These are phyloP conservation scores for Ochlodes sylvanus DNA, from an alignment of 2,888 invertebrate genomes.

Conservation along the genomic window DNA sequence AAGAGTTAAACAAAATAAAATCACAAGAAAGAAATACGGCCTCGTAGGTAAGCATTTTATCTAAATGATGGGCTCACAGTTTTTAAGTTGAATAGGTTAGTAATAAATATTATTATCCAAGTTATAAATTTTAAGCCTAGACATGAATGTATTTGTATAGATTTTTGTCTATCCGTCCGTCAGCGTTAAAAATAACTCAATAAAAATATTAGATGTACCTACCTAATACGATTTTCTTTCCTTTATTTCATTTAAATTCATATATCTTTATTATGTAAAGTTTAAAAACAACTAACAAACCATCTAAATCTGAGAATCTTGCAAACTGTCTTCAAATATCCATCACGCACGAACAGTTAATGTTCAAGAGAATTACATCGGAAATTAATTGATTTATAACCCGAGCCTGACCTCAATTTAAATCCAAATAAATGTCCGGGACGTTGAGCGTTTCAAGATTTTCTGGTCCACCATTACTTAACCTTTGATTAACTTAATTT, in stretches of 20 bases:
- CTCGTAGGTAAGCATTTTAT: slow-evolving; percentile 19
- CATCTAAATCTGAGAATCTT: background rate
- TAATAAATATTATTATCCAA: background rate
- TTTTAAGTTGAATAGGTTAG: background rate
- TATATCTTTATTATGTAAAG: background rate
- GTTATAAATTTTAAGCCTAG: too few relatives aligned
- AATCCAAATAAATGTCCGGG: slow-evolving; percentile 50
- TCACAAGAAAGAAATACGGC: slow-evolving; percentile 1
- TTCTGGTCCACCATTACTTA: slow-evolving; percentile 54
- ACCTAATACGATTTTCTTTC: too few relatives aligned
- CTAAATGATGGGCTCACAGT: background rate
- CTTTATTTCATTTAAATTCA: too few relatives aligned
- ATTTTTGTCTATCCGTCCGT: too few relatives aligned
- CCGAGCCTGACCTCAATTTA: slow-evolving; percentile 26
- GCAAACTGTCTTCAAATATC: background rate
- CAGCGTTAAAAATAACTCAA: too few relatives aligned
- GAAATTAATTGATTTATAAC: slow-evolving; percentile 31
- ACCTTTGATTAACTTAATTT: slow-evolving; percentile 56
- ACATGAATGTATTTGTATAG: too few relatives aligned
- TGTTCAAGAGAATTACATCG: background rate
- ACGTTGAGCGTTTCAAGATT: slow-evolving; percentile 52
- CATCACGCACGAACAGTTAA: background rate
- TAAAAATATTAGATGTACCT: too few relatives aligned
- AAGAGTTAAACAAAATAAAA: slow-evolving; percentile 9
- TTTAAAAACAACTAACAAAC: background rate